A percentile compares a stretch with the other conserved stretches of the same genome.
phyloP scores from a whole-genome alignment of 1,140 invertebrate genomes.

The Aphaenogaster floridana region DNA sequence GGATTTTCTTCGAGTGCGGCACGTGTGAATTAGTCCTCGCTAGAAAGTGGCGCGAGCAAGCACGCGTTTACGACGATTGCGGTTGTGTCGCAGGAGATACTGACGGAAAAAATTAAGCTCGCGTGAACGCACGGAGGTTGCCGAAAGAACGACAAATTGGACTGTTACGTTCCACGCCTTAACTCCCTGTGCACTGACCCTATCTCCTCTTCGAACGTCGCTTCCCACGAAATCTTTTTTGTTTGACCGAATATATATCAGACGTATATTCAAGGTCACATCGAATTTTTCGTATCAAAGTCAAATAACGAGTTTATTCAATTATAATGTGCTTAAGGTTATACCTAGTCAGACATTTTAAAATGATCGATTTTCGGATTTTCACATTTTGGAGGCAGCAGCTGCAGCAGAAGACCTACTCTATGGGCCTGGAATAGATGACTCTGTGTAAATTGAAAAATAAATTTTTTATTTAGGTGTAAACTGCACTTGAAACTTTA shows the following conservation, averaged over 20 bases:
- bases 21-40: conserved; percentile 18
- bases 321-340: not conserved
- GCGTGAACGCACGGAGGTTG: conserved; percentile 77
- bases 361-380: too few relatives aligned
- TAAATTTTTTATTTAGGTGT: too few relatives aligned
- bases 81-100: conserved; percentile 69
- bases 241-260: not conserved
- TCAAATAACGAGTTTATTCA: not conserved
- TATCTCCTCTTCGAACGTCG: conserved; percentile 80
- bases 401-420: too few relatives aligned
- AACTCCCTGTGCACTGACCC: conserved; percentile 76
- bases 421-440: too few relatives aligned
- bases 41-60: conserved; percentile 33
- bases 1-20: not conserved
- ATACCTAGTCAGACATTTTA: too few relatives aligned
- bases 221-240: conserved; percentile 59
- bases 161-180: conserved; percentile 65
- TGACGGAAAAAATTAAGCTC: conserved; percentile 75
- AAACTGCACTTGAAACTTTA: too few relatives aligned
- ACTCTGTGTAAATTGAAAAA: too few relatives aligned
- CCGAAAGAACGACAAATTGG: conserved; percentile 75
- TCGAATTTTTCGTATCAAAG: not conserved
- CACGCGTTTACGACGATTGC: not conserved
- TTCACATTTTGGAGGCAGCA: too few relatives aligned
- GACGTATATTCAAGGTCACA: not conserved